phyloP scores from a whole-genome alignment of 1,140 invertebrate species.

The Aphis gossypii region DNA sequence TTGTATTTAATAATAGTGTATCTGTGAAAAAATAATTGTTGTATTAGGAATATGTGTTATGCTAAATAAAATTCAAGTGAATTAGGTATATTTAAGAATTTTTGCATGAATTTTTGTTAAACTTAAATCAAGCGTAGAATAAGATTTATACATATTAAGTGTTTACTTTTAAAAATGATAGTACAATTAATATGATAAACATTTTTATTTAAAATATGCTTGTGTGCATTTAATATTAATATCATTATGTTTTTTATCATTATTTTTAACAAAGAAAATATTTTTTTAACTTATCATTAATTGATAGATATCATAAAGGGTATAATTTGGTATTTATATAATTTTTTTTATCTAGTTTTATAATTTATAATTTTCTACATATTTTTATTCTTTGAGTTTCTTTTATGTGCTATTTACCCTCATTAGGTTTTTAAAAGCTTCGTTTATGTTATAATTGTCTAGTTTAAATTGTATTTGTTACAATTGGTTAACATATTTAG shows the following conservation, averaged over 20 bases:
- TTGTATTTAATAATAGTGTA: slow-evolving; percentile 43
- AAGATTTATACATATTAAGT: slow-evolving; percentile 49
- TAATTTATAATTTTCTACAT: slow-evolving; percentile 46
- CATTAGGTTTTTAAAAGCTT: slow-evolving; percentile 10
- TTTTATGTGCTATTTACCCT: neutral
- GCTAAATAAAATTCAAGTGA: neutral
- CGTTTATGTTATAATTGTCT: neutral
- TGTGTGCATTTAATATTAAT: slow-evolving; percentile 28
- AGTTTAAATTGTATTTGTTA: slow-evolving; percentile 19
- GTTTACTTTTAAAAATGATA: slow-evolving; percentile 34
- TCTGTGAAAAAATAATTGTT: slow-evolving; percentile 13
- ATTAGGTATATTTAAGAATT: slow-evolving; percentile 42
- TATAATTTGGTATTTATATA: slow-evolving; percentile 43
- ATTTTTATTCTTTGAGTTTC: neutral
- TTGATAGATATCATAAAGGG: neutral
- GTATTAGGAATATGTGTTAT: slow-evolving; percentile 39
- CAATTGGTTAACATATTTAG: neutral
- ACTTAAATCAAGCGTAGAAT: slow-evolving; percentile 24
- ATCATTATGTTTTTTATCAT: slow-evolving; percentile 34
- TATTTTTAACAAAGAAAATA: slow-evolving; percentile 32
- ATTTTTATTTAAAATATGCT: slow-evolving; percentile 7
- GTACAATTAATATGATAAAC: slow-evolving; percentile 3
- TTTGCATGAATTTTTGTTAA: slow-evolving; percentile 48
- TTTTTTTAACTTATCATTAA: neutral
- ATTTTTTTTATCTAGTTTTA: slow-evolving; percentile 38